Evolutionary conservation across 2,888 invertebrate species (phyloP).

Genomic region (Caprella mutica): DNA sequence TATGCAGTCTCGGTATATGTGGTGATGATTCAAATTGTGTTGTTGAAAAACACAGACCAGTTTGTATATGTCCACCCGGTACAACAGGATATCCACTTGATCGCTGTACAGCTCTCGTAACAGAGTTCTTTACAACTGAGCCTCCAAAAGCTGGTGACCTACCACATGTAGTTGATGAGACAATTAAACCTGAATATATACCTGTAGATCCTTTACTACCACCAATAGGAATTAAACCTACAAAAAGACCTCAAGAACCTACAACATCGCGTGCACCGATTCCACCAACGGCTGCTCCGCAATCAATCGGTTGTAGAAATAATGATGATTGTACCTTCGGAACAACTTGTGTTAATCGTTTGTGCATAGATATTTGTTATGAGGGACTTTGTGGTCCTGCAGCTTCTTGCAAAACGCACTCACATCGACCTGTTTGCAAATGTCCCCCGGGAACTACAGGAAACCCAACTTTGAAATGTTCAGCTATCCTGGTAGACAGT

Average conservation of each 20-base stretch:
- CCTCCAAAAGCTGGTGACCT: slow-evolving; percentile 17
- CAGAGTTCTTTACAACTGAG: slow-evolving; percentile 10
- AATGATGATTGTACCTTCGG: slow-evolving; percentile 37
- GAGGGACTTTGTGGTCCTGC: slow-evolving; percentile 52
- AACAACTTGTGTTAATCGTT: slow-evolving; percentile 18
- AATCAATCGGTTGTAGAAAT: slow-evolving; percentile 35
- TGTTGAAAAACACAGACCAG: slow-evolving; percentile 53
- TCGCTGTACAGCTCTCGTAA: slow-evolving; percentile 14
- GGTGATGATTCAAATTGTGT: slow-evolving; percentile 67
- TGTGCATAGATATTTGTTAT: slow-evolving; percentile 19
- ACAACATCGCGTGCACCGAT: slow-evolving; percentile 1
- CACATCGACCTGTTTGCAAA: slow-evolving; percentile 59
- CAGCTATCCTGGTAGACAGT: slow-evolving; percentile 34
- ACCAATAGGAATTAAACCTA: slow-evolving; percentile 5
- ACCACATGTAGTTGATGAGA: not conserved
- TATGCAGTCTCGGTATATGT: slow-evolving; percentile 54
- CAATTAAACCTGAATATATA: slow-evolving; percentile 8
- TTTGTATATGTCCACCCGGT: slow-evolving; percentile 59
- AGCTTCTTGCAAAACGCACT: slow-evolving; percentile 58
- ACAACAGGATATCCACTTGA: slow-evolving; percentile 64
- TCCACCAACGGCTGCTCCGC: slow-evolving; percentile 12
- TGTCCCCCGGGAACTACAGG: slow-evolving; percentile 45
- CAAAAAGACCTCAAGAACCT: slow-evolving; percentile 22
- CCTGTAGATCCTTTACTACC: slow-evolving; percentile 8
- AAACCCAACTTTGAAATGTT: slow-evolving; percentile 49